Evolutionary conservation across 2,113 vertebrate genomes (phyloP).

Genomic region (Oceanites oceanicus): DNA sequence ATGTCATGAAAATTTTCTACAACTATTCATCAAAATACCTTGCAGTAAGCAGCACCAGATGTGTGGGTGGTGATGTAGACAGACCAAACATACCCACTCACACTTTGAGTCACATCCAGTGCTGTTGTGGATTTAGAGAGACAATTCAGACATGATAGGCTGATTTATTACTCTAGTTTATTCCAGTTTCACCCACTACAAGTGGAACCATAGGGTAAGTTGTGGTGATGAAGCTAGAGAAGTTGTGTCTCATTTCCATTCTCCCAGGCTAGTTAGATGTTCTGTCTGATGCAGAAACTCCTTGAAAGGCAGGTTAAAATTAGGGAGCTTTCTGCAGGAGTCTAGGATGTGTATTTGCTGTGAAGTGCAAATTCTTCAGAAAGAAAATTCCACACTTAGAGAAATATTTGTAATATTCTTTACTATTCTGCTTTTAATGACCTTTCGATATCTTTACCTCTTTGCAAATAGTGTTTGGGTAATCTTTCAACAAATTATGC

Average conservation of each 20-base stretch:
- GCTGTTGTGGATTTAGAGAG: not conserved
- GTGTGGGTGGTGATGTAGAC: not conserved
- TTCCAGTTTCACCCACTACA: not conserved
- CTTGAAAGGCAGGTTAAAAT: not conserved
- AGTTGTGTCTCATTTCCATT: not conserved
- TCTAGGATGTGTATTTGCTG: not conserved
- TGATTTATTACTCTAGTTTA: not conserved
- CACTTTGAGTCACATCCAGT: not conserved
- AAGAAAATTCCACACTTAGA: not conserved
- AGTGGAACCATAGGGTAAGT: not conserved
- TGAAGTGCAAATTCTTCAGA: not conserved
- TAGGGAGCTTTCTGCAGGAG: not conserved
- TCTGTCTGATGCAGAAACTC: not conserved
- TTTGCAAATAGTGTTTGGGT: not conserved
- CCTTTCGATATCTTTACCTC: not conserved
- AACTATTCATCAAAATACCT: not conserved
- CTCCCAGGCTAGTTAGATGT: not conserved
- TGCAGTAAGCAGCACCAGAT: not conserved
- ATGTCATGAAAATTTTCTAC: not conserved
- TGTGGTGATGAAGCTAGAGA: not conserved
- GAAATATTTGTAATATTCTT: not conserved
- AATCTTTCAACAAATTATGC: slow-evolving; percentile 23
- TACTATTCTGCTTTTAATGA: not conserved
- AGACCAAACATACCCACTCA: not conserved
- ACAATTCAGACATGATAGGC: not conserved